Conservation (phyloP, 2,113 vertebrate species). For the Corythaixoides concolor region DNA sequence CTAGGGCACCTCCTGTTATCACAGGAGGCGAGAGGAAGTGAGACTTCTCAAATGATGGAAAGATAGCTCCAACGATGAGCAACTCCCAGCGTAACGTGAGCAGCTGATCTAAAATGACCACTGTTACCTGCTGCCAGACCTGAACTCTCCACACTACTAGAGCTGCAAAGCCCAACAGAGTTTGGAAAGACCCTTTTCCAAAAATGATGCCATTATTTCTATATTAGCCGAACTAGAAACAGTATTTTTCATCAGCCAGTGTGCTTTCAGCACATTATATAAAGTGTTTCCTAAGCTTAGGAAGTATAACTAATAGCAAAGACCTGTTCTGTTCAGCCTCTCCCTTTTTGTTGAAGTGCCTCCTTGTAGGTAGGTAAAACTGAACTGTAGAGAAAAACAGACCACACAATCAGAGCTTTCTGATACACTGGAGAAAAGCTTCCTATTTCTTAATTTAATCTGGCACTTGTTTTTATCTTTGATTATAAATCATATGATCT, state of each 20-base stretch:
- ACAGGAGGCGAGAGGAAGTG: background rate
- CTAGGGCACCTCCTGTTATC: background rate
- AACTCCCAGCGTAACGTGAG: fast-evolving
- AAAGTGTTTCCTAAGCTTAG: background rate
- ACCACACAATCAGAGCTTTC: background rate
- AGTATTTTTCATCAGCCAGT: background rate
- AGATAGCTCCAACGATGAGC: background rate
- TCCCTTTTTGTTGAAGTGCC: background rate
- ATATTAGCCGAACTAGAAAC: background rate
- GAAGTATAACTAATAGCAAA: background rate
- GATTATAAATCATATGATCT: background rate
- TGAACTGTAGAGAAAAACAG: background rate
- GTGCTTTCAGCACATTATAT: background rate
- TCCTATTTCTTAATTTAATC: background rate
- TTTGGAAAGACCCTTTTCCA: background rate
- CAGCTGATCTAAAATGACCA: background rate
- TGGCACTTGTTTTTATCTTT: background rate
- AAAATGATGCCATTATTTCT: background rate
- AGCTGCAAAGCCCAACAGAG: background rate
- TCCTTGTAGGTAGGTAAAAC: background rate
- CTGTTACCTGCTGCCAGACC: background rate
- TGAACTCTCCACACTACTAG: background rate
- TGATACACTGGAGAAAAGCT: background rate
- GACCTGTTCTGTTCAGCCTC: background rate
- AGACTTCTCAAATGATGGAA: background rate